Percentiles rank a stretch among this genome's conserved stretches.
Evolutionary conservation across 2,113 vertebrate genomes (phyloP).

Genomic region (Pseudolaguvia tuberculata): DNA sequence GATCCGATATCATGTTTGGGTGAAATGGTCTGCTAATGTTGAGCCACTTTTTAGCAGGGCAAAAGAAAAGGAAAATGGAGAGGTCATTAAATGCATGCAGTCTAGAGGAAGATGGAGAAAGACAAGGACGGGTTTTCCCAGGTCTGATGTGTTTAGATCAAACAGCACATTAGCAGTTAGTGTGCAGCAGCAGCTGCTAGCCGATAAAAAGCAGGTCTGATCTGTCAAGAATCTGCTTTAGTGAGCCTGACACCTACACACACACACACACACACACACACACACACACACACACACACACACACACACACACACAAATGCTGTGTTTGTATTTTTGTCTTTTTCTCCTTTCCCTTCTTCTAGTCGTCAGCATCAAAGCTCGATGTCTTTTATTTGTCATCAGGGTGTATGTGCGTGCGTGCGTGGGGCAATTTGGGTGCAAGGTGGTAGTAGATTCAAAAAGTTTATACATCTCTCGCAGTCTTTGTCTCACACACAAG

Average conservation of each 20-base stretch:
- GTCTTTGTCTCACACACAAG: neutral
- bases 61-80: conserved; percentile 13
- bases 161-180: conserved; percentile 34
- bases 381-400: conserved; percentile 24
- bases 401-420: neutral
- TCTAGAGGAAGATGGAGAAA: neutral
- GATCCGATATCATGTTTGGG: neutral
- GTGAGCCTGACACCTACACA: conserved; percentile 31
- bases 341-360: conserved; percentile 10
- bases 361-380: conserved; percentile 29
- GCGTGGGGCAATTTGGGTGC: conserved; percentile 6
- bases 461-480: neutral
- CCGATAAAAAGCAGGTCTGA: conserved; percentile 36
- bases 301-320: conserved; percentile 16
- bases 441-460: conserved; percentile 16
- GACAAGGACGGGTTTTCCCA: conserved; percentile 36
- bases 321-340: conserved; percentile 27
- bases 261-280: neutral
- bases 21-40: neutral
- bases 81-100: conserved; percentile 25
- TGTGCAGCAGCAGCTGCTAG: conserved; percentile 33
- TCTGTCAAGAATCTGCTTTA: conserved; percentile 39
- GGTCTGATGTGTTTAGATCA: conserved; percentile 43
- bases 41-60: neutral
- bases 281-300: conserved; percentile 14